Evolutionary conservation across 2,113 vertebrate species (phyloP).

Genomic region (Sylvicapra grimmia): DNA sequence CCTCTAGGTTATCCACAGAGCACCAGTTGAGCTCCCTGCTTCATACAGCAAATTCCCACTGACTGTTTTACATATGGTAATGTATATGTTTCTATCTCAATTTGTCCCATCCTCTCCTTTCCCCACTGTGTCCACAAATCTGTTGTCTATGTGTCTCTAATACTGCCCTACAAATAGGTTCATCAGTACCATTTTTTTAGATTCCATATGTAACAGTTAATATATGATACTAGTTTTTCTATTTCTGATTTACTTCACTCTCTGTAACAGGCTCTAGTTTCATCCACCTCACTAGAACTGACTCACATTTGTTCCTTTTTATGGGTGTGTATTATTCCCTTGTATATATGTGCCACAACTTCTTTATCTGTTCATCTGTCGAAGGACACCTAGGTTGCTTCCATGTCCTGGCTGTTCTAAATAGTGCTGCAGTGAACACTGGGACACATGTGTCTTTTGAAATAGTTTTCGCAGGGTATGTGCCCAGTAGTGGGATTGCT

Average conservation of each 20-base stretch:
- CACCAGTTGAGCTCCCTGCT: background rate
- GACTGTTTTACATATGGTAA: fast-evolving
- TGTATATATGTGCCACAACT: background rate
- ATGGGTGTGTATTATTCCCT: background rate
- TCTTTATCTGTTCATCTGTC: background rate
- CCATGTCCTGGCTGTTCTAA: background rate
- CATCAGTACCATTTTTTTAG: background rate
- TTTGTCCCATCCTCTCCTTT: background rate
- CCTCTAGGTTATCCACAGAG: background rate
- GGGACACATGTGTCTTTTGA: background rate
- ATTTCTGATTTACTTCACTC: background rate
- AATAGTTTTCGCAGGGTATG: background rate
- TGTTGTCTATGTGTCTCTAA: background rate
- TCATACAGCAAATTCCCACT: background rate
- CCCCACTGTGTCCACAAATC: background rate
- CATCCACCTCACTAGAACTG: background rate
- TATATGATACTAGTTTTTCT: background rate
- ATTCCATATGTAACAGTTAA: background rate
- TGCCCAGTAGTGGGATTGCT: background rate
- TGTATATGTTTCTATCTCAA: background rate
- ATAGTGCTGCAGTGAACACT: background rate
- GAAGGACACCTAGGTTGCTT: background rate
- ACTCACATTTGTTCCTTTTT: background rate
- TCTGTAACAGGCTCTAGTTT: background rate
- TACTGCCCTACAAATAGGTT: background rate